Conservation (phyloP, 2,888 invertebrate genomes). For the Phorcus lineatus region DNA sequence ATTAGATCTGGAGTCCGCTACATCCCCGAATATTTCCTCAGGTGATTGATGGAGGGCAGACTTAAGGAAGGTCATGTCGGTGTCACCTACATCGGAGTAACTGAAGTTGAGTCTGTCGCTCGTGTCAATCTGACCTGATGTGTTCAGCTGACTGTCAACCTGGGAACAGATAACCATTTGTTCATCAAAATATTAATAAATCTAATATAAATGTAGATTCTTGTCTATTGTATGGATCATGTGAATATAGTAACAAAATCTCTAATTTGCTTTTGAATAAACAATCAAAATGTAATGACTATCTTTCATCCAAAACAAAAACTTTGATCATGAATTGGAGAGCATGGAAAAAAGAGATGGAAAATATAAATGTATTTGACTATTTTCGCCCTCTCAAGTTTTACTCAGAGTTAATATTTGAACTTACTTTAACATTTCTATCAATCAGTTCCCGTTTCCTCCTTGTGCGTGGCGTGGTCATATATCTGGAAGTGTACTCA, state of each 20-base stretch:
- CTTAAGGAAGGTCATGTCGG: slow-evolving; percentile 44
- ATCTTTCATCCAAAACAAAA: too few relatives aligned
- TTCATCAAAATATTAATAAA: too few relatives aligned
- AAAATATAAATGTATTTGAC: too few relatives aligned
- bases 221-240: too few relatives aligned
- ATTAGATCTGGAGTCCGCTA: background rate
- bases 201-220: too few relatives aligned
- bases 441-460: slow-evolving; percentile 54
- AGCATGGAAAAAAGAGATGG: too few relatives aligned
- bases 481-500: background rate
- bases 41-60: background rate
- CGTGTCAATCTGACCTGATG: slow-evolving; percentile 39
- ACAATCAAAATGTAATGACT: too few relatives aligned
- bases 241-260: too few relatives aligned
- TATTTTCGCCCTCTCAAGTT: too few relatives aligned
- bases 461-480: slow-evolving; percentile 45
- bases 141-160: slow-evolving; percentile 2
- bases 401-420: too few relatives aligned
- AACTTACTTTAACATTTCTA: slow-evolving; percentile 52
- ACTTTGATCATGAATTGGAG: too few relatives aligned
- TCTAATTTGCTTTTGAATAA: too few relatives aligned
- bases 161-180: background rate
- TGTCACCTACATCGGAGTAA: slow-evolving; percentile 55
- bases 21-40: background rate
- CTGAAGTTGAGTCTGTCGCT: slow-evolving; percentile 50